These are phyloP conservation scores for Xylocampa areola DNA, from an alignment of 2,888 invertebrate species.

Conservation along the genomic window DNA sequence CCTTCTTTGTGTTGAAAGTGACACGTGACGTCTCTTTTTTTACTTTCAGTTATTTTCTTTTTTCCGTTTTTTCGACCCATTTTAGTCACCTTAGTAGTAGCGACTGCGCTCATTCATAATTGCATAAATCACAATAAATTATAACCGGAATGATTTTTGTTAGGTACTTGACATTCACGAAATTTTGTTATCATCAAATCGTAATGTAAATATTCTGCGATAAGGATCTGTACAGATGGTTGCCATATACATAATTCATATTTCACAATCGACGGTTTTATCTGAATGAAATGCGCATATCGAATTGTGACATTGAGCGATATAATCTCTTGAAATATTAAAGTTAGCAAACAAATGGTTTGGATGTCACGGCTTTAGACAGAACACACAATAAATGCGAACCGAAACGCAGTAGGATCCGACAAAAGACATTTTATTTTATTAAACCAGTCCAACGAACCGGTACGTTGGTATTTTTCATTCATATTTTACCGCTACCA, in stretches of 20 bases:
- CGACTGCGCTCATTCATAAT: too few relatives aligned
- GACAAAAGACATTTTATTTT: constrained; percentile 55
- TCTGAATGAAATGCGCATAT: too few relatives aligned
- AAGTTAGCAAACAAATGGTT: constrained; percentile 43
- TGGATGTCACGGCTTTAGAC: constrained; percentile 39
- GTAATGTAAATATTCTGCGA: constrained; percentile 1
- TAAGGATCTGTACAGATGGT: constrained; percentile 9
- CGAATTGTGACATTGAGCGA: constrained; percentile 31
- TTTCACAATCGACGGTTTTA: constrained; percentile 19
- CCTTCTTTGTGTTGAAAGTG: constrained; percentile 11
- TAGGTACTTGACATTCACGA: constrained; percentile 5
- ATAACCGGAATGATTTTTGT: constrained; percentile 1
- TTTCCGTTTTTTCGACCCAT: not conserved
- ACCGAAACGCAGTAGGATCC: constrained; percentile 34
- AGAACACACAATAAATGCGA: constrained; percentile 48
- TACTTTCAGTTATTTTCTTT: not conserved
- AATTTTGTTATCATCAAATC: constrained; percentile 9
- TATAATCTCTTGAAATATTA: constrained; percentile 40
- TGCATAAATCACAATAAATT: not conserved
- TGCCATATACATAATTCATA: constrained; percentile 18
- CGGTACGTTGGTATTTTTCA: constrained; percentile 20
- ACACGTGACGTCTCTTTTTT: constrained; percentile 26
- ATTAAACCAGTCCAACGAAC: constrained; percentile 28
- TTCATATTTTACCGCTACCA: constrained; percentile 21
- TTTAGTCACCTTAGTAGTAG: too few relatives aligned